Base-by-base conservation (phyloP, 2,113 vertebrate genomes). In the Hypomesus transpacificus region DNA sequence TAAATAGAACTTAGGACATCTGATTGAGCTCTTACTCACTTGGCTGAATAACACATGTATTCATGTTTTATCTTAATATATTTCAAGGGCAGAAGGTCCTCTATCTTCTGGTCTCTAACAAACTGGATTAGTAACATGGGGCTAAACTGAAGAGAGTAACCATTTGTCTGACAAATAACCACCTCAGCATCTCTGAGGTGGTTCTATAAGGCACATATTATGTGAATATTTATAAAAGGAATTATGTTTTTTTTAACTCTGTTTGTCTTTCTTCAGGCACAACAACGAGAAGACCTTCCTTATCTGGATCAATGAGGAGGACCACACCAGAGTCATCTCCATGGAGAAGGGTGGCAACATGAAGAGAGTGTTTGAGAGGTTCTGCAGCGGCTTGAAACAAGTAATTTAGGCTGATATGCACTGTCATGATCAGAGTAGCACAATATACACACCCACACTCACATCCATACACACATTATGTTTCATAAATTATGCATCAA, bases 331-430 rank as follows among this genome's bases (percentile, higher is more conserved):
- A 65, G 91, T 92, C 72, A 92, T 92, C 82, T 92, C 91, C 67
- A 92, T 92, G 91, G 91, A 92, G 84, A 92, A 92, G 70, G 91
- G 91, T 56, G 97, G 97, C 66, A 98, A 98, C 90, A 98, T 98
- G 97, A 98, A 95, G 88, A 93, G 93, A 2, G 97, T 98, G 66
- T 98, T 98, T 74, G 97, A 98, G 62, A 90, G 95, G 71, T 98
- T 98, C 92, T 98, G 96, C 80, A 91, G 73, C 51, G 97, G 97
- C 51, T 92, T 98, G 63, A 95, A 95, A 85, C 95, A 98, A 93
- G 91, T 92, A 69, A 50, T 51, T 11, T 31, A 57, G 14, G 28
- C 62, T 65, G 2, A 14, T 50, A 31, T 11, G 14, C 59, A 71
- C 58, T 18, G 17, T 56, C 4, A 56, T n/a, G 9, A 46, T 46